phyloP scores from a whole-genome alignment of 2,888 invertebrate genomes.

The Omphaloscelis lunosa region DNA sequence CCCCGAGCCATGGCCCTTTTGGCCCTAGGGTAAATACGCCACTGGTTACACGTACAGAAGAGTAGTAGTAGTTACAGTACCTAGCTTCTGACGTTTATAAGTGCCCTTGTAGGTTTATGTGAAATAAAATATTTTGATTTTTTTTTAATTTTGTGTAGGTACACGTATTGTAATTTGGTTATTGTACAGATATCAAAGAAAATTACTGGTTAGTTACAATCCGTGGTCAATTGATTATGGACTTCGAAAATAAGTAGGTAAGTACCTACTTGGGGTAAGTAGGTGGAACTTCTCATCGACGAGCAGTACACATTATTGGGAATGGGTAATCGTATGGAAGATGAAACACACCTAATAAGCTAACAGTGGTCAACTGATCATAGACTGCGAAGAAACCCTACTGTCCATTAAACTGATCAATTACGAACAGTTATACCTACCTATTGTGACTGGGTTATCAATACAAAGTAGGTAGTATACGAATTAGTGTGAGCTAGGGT shows the following conservation, averaged over 20 bases:
- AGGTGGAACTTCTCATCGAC: background rate
- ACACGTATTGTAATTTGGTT: background rate
- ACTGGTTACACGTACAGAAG: too few relatives aligned
- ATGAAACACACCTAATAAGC: background rate
- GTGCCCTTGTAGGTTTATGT: too few relatives aligned
- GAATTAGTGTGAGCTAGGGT: too few relatives aligned
- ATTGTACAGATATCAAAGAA: background rate
- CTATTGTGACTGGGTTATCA: background rate
- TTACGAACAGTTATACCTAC: background rate
- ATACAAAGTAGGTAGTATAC: too few relatives aligned
- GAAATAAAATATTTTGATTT: too few relatives aligned
- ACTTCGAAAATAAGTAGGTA: background rate
- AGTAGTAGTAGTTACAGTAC: too few relatives aligned
- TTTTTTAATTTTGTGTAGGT: too few relatives aligned
- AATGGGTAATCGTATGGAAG: background rate
- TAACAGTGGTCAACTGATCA: background rate
- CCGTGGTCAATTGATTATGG: background rate
- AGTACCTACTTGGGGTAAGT: background rate
- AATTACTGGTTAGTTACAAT: background rate
- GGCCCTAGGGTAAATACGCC: too few relatives aligned
- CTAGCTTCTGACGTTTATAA: too few relatives aligned
- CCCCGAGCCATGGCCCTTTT: too few relatives aligned
- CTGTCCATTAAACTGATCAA: background rate
- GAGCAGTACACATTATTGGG: background rate
- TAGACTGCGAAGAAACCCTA: background rate